A percentile compares a stretch with the other conserved stretches of the same genome.
phyloP scores from a whole-genome alignment of 2,797 vertebrate species.

The Tragopan temminckii region DNA sequence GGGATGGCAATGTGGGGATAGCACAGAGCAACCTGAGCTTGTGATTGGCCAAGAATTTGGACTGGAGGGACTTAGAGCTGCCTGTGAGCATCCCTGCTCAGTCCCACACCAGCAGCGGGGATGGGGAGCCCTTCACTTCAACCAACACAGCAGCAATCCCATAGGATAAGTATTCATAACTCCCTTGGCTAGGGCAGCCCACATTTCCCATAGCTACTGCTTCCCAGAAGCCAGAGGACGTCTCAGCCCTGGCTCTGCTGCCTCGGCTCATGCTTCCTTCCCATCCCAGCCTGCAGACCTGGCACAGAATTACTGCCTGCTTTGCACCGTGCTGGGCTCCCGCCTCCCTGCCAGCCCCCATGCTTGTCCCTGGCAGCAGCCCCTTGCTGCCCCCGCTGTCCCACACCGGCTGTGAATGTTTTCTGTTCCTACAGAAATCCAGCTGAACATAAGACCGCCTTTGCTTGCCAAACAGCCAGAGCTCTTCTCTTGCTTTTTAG shows the following conservation, averaged over 20 bases:
- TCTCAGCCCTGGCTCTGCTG: background rate
- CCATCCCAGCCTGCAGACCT: background rate
- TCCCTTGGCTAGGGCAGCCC: background rate
- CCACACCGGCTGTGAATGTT: accelerated
- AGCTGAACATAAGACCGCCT: background rate
- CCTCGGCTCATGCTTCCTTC: background rate
- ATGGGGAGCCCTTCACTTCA: background rate
- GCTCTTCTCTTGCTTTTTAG: background rate
- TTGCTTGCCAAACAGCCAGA: background rate
- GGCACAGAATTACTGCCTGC: background rate
- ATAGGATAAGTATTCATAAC: background rate
- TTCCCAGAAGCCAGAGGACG: constrained; percentile 34
- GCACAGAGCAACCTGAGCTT: accelerated
- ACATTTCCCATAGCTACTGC: accelerated
- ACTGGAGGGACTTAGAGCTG: background rate
- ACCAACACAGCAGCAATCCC: background rate
- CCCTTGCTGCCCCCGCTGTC: background rate
- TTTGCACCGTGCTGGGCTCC: accelerated
- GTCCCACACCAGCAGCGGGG: background rate
- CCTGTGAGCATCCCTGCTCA: background rate
- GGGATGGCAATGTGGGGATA: background rate
- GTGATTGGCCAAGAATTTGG: background rate
- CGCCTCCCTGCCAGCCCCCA: background rate
- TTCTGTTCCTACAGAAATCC: constrained; percentile 3
- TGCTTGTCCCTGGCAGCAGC: background rate